Conservation (phyloP, 2,888 invertebrate species). For the Camponotus fellah region DNA sequence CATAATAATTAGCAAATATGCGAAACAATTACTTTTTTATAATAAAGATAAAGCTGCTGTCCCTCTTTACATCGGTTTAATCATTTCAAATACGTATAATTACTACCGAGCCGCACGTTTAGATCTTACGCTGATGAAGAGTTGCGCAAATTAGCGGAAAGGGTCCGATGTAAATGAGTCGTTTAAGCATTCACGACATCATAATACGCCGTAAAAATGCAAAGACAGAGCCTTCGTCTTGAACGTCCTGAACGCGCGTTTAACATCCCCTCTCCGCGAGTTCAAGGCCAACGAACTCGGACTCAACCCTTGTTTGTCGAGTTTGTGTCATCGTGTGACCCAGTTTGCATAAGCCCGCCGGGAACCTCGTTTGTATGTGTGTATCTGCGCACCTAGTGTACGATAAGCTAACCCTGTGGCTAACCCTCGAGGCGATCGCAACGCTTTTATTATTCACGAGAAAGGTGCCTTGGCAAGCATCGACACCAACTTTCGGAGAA, state of each 20-base stretch:
- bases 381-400: constrained; percentile 7
- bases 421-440: constrained; percentile 39
- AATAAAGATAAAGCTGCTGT: constrained; percentile 13
- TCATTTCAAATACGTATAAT: constrained; percentile 35
- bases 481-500: constrained; percentile 39
- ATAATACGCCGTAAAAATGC: constrained; percentile 31
- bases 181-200: constrained; percentile 46
- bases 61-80: neutral
- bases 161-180: constrained; percentile 48
- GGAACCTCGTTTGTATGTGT: neutral
- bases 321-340: constrained; percentile 57
- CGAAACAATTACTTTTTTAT: constrained; percentile 13
- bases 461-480: constrained; percentile 20
- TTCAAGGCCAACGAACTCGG: constrained; percentile 62
- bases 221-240: constrained; percentile 8
- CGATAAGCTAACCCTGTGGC: constrained; percentile 20
- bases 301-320: constrained; percentile 41
- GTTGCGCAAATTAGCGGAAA: constrained; percentile 48
- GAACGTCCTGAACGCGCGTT: neutral
- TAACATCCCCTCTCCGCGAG: constrained; percentile 8
- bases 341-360: constrained; percentile 45
- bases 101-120: constrained; percentile 22
- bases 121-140: constrained; percentile 22
- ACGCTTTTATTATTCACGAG: constrained; percentile 53
- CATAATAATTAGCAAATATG: constrained; percentile 18